A percentile compares a stretch with the other conserved stretches of the same genome.
Evolutionary conservation across 2,797 vertebrate species (phyloP).

Genomic region (Falco novaeseelandiae): DNA sequence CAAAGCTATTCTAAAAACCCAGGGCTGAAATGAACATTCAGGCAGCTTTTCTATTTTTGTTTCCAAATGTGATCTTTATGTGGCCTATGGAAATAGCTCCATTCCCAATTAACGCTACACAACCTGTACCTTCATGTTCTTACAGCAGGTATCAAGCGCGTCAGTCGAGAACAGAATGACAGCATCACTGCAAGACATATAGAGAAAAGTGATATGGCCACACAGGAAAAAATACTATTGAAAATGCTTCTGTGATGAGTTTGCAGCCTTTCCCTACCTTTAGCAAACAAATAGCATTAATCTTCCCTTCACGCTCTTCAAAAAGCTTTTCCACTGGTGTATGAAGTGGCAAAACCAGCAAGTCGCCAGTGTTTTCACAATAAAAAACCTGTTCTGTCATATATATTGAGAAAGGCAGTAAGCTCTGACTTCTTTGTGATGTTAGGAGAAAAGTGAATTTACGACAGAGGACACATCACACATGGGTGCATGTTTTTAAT

Average conservation of each 20-base stretch:
- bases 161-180: not conserved
- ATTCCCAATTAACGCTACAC: not conserved
- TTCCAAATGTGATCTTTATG: not conserved
- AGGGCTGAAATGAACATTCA: not conserved
- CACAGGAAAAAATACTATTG: not conserved
- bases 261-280: not conserved
- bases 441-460: not conserved
- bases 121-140: not conserved
- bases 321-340: not conserved
- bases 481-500: rapidly evolving
- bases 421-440: not conserved
- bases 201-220: not conserved
- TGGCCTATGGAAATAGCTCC: not conserved
- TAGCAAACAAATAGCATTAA: not conserved
- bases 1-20: not conserved
- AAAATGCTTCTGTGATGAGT: not conserved
- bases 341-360: not conserved
- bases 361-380: not conserved
- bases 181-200: rapidly evolving
- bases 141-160: not conserved
- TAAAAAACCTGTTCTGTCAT: not conserved
- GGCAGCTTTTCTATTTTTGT: not conserved
- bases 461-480: not conserved
- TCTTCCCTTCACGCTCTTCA: not conserved
- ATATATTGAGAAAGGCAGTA: not conserved